Evolutionary conservation across 2,797 vertebrate species (phyloP).

Genomic region (Holocentrus rufus): DNA sequence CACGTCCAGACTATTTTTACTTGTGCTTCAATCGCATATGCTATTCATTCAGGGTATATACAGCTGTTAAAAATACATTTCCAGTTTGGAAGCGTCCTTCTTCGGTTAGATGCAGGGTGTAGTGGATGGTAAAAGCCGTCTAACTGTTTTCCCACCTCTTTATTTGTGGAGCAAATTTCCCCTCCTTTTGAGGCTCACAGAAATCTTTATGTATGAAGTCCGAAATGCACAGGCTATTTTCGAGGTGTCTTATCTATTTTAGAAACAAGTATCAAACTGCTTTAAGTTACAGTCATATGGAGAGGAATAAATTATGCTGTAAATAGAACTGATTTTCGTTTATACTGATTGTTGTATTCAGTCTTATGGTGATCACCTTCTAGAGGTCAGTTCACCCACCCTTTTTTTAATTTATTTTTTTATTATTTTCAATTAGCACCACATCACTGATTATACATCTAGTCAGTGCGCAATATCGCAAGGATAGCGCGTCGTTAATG

Average conservation of each 20-base stretch:
- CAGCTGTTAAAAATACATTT: neutral
- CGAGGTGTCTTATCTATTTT: too few species aligned
- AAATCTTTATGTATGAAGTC: too few species aligned
- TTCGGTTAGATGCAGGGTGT: neutral
- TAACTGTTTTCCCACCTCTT: slow-evolving; percentile 23
- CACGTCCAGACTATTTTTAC: slow-evolving; percentile 58
- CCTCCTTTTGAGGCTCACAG: neutral
- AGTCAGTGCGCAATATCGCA: slow-evolving; percentile 34
- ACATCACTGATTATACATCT: slow-evolving; percentile 50
- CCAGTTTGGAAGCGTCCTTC: slow-evolving; percentile 15
- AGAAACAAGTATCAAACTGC: too few species aligned
- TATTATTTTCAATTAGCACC: slow-evolving; percentile 19
- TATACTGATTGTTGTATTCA: too few species aligned
- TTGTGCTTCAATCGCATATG: slow-evolving; percentile 11
- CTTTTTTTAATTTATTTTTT: neutral
- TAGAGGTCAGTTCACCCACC: neutral
- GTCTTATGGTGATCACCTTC: too few species aligned
- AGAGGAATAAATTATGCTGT: too few species aligned
- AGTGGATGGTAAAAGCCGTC: slow-evolving; percentile 6
- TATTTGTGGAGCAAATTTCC: slow-evolving; percentile 9
- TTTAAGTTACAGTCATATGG: too few species aligned
- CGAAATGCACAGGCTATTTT: too few species aligned
- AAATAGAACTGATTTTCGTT: too few species aligned
- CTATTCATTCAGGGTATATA: slow-evolving; percentile 43
- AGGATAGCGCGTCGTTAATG: slow-evolving; percentile 60